Evolutionary conservation across 2,888 invertebrate genomes (phyloP).

Genomic region (Morpho helenor): DNA sequence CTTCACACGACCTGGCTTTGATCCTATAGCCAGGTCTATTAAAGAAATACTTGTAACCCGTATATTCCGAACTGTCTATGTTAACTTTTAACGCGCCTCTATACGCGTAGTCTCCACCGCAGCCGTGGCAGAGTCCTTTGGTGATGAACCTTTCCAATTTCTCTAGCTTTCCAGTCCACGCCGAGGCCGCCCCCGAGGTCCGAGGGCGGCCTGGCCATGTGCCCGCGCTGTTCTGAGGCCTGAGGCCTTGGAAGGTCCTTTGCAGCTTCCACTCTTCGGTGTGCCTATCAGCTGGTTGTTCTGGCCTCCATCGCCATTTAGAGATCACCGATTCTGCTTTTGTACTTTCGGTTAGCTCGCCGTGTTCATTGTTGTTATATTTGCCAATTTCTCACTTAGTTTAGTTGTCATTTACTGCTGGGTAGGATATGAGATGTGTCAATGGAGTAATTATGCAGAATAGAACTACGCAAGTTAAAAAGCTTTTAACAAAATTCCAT

Average conservation of each 20-base stretch:
- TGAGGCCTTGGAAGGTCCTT: slow-evolving; percentile 48
- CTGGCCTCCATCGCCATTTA: slow-evolving; percentile 71
- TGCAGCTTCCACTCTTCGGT: slow-evolving; percentile 73
- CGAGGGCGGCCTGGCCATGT: slow-evolving; percentile 76
- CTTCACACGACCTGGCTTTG: slow-evolving; percentile 73
- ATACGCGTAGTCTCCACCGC: slow-evolving; percentile 69
- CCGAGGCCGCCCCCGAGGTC: slow-evolving; percentile 45
- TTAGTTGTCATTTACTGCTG: slow-evolving; percentile 21
- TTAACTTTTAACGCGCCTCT: slow-evolving; percentile 66
- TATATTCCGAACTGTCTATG: slow-evolving; percentile 68
- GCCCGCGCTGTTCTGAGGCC: slow-evolving; percentile 45
- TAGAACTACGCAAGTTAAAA: no score
- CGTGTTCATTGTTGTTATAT: slow-evolving; percentile 25
- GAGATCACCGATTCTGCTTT: slow-evolving; percentile 69
- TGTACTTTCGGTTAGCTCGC: slow-evolving; percentile 42
- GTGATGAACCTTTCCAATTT: slow-evolving; percentile 47
- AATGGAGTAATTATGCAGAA: slow-evolving; percentile 27
- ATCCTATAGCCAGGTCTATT: slow-evolving; percentile 60
- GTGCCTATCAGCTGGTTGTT: slow-evolving; percentile 60
- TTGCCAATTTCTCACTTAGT: slow-evolving; percentile 7
- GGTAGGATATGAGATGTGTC: slow-evolving; percentile 37
- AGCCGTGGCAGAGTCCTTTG: slow-evolving; percentile 65
- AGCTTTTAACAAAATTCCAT: no score
- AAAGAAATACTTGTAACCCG: slow-evolving; percentile 69
- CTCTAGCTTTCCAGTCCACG: no score